Evolutionary conservation across 2,113 vertebrate species (phyloP), one percentile per base, ranked within the genome.

Genomic region (Colaptes auratus): DNA sequence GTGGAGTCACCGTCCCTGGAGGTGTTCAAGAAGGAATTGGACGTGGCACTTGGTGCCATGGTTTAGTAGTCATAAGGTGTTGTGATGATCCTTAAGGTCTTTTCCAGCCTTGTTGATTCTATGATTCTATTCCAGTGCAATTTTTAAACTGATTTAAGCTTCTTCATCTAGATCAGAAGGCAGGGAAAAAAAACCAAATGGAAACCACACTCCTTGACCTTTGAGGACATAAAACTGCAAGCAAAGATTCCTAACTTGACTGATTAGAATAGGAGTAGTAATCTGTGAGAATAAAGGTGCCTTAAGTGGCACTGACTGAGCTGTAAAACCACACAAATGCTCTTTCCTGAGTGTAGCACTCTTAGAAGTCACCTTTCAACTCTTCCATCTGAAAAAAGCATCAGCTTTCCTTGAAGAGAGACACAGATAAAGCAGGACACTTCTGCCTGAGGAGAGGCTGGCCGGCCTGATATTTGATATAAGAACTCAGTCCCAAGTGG

Each of bases 381-480:
- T 92, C 84, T 83, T 88, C 70, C 91, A 91, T 92, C 94, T 96
- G 95, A 95, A 92, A 93, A 93, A 96, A 93, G 20, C 74, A 88
- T 93, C 92, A 86, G 60, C 93, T 95, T 92, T 95, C 42, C 42
- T 81, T 82, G 65, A 89, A 94, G 79, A 63, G 33, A 80, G 94
- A 71, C 75, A 96, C 28, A 21, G 73, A 92, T 89, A 95, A 89
- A 72, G 58, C 83, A 53, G 63, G 60, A 79, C 82, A 61, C 77
- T 91, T 79, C 86, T 94, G 83, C 78, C 81, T 21, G 60, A 96
- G 76, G 66, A 95, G 87, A 85, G 73, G 46, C 83, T 77, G 67
- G 80, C 77, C 85, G 59, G 46, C 52, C 79, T 96, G 95, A 95
- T 93, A 95, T 79, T 91, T 84, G 96, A 96, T 96, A 96, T 90